These are phyloP conservation scores for Tragelaphus buxtoni DNA, from an alignment of 2,113 vertebrate genomes.

Conservation along the genomic window DNA sequence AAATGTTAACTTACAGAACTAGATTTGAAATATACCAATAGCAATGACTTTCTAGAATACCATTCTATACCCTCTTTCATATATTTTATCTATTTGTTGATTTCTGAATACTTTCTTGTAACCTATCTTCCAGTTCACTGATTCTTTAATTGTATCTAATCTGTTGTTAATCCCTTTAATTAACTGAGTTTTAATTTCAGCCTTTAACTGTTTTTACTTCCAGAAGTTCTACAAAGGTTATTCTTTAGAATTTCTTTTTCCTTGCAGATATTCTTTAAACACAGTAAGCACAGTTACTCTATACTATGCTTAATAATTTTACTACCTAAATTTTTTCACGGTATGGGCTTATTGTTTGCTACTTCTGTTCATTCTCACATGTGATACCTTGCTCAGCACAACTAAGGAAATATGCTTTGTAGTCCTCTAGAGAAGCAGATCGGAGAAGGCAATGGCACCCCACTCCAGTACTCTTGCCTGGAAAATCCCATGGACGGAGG, in stretches of 20 bases:
- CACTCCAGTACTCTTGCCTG: too few species aligned
- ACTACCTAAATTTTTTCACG: neutral
- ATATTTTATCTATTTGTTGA: neutral
- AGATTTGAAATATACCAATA: slow-evolving; percentile 11
- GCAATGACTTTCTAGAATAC: neutral
- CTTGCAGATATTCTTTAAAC: neutral
- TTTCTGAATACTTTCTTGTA: neutral
- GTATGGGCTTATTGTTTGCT: neutral
- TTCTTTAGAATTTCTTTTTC: neutral
- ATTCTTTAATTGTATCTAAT: neutral
- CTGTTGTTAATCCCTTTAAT: neutral
- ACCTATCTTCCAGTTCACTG: neutral
- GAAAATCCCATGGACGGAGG: too few species aligned
- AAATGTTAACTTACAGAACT: neutral
- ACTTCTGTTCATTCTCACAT: neutral
- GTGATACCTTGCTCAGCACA: neutral
- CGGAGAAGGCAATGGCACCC: neutral
- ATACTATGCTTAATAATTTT: neutral
- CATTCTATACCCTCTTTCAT: neutral
- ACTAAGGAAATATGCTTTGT: neutral
- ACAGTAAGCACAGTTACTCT: neutral
- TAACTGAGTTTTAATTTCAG: neutral
- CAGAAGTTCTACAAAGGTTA: neutral
- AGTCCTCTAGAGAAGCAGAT: neutral
- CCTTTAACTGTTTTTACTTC: neutral